Base-by-base conservation (phyloP, 92 coral and sea anemone species). In the Diadumene lineata region DNA sequence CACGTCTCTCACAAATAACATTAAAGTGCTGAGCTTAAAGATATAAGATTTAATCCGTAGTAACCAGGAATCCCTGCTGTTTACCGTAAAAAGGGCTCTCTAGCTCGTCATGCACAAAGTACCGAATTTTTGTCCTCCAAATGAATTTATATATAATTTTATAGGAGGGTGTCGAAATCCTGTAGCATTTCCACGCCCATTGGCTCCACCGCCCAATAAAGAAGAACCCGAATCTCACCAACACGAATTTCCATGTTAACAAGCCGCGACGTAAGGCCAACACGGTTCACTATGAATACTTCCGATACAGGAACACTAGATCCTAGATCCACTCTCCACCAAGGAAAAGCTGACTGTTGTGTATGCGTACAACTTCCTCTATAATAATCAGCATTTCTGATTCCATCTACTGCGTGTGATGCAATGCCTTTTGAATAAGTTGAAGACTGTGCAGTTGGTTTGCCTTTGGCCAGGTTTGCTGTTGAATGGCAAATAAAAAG, bases 291-390 rank as follows among this genome's bases (percentile, higher is more conserved):
- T n/a, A 74, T 11, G 51, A 60, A 34, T 53, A 74, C 70, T 56
- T 58, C 70, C 10, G 43, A 34, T 67, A 63, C 48, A 4, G 48
- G 48, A 38, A 38, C 7, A 13, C 48, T 38, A 22, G 44, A 61
- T 16, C 82, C 87, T n/a, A 82, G 63, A 48, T 82, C 87, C 33
- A 82, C 87, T 1, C 78, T 26, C 87, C 87, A 82, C 87, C 81
- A 75, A 0, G 81, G 87, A 26, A 60, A 34, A 11, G 0, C 34
- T 0, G 6, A 58, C 0, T 30, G 7, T 15, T 8, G 23, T 0
- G 85, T 80, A 11, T 50, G 51, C 2, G 79, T 32, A 69, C 85
- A 80, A 19, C 34, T 33, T 1, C 43, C 17, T 1, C 11, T 9
- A 32, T 27, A 0, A 55, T 21, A 38, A 9, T 53, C n/a, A 0